Evolutionary conservation across 2,888 invertebrate species (phyloP), one percentile per base, ranked within the genome.

Genomic region (Hypselothyrea guttata): DNA sequence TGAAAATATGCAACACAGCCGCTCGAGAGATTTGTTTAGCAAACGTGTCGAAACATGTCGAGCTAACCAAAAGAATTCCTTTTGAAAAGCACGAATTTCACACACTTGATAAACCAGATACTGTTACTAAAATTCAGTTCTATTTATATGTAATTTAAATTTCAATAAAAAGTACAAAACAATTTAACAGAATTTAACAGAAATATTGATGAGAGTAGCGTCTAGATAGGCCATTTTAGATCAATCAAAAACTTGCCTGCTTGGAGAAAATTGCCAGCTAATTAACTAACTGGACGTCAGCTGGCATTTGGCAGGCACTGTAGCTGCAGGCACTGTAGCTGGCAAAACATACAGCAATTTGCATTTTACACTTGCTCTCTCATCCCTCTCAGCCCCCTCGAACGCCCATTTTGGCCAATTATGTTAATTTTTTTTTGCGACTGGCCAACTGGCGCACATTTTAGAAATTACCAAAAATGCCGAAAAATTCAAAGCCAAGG

Each of bases 361-460:
- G 27, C 40, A 41, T 41, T 41, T 27, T 41, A 27, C 40, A 41
- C 40, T 41, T 27, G 22, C 40, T 22, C 33, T 22, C n/a, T 4
- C 33, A 7, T 38, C 12, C 13, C 42, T 22, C 7, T 31, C 12
- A 11, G 35, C 8, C 7, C 13, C 12, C 13, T 38, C 28, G 7
- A 28, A 12, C 16, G 35, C 8, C 7, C 13, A 38, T 16, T 12
- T 28, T 30, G 35, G 28, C 53, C 83, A 69, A 84, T 82, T 79
- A 79, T 79, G 78, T 48, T 67, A 79, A 84, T 78, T 81, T 54
- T 55, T 48, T 58, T 8, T 22, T n/a, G n/a, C 22, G 22, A 9
- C 27, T 59, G 45, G 51, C 70, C 77, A 84, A 48, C 77, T 72
- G 77, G 66, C 77, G 77, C 47, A 52, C 69, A 77, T 61, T 83